Base-by-base conservation (phyloP, 2,888 invertebrate genomes). In the Pheosia gnoma region DNA sequence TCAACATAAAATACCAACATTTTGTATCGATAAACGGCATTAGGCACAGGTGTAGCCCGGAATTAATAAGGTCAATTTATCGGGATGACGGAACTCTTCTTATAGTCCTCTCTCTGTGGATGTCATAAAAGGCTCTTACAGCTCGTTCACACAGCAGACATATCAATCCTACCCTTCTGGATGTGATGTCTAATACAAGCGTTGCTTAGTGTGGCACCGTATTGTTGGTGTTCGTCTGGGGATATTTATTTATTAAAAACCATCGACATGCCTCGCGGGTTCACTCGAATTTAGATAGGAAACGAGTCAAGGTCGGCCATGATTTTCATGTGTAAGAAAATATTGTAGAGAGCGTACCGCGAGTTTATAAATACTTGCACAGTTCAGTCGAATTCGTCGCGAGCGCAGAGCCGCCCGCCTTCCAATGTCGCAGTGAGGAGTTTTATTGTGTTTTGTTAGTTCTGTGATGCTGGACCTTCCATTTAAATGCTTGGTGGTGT, bases 341-440 rank as follows among this genome's bases (percentile, higher is more conserved):
- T 91, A 89, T 86, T 89, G 85, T 84, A 80, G 82, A 84, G 84
- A 84, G 84, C 87, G 85, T 87, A 87, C 88, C 88, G 86, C 83
- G 83, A 67, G 63, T 74, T 88, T 91, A 93, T 89, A 91, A 91
- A 90, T 93, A 93, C 88, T 89, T 85, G 80, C 90, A 90, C 90
- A 89, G 91, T 92, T 72, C 79, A 75, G 83, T 80, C 79, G 69
- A 78, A 79, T 75, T 66, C 81, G 77, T 72, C 75, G 76, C 79
- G 61, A 74, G 78, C 76, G 77, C 73, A 62, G 64, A 70, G 66
- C 68, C 59, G 75, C 66, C 66, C 59, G 59, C 10, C 45, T 43
- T 7, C 8, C 36, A 25, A 45, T 45, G 57, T 57, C 45, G 10
- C 43, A 36, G 43, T 45, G 41, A 41, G n/a, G 13, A 25, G 25